Percentiles rank a stretch among this genome's conserved stretches.
Conservation (phyloP, 1,140 invertebrate species). For the Pseudomyrmex flavicornis region DNA sequence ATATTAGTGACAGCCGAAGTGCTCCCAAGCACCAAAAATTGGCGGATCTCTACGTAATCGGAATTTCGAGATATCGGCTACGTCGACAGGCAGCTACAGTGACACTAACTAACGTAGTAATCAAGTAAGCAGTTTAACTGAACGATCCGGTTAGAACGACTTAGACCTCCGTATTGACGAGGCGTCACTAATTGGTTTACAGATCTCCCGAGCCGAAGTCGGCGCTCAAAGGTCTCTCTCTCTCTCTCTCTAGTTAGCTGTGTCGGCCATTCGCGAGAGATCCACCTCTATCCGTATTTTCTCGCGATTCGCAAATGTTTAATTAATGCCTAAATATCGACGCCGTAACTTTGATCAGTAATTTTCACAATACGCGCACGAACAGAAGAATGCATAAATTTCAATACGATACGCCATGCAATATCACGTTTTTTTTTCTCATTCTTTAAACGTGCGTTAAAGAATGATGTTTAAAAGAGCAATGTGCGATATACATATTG, state of each 20-base stretch:
- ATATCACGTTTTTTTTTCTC: neutral
- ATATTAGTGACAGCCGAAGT: constrained; percentile 23
- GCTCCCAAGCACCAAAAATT: constrained; percentile 52
- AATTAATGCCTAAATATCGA: constrained; percentile 67
- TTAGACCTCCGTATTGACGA: constrained; percentile 67
- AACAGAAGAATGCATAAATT: neutral
- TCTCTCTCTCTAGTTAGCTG: constrained; percentile 60
- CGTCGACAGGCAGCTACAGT: constrained; percentile 42
- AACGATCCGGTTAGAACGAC: constrained; percentile 72
- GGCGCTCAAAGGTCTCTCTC: constrained; percentile 72
- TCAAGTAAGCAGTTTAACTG: constrained; percentile 74
- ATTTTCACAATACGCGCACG: constrained; percentile 16
- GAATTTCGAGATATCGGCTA: constrained; percentile 55
- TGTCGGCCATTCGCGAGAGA: constrained; percentile 20
- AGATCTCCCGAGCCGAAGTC: constrained; percentile 72
- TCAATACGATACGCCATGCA: neutral
- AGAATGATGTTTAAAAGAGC: neutral
- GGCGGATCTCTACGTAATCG: constrained; percentile 60
- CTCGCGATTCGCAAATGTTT: constrained; percentile 57
- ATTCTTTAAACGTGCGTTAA: neutral
- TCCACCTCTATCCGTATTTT: neutral
- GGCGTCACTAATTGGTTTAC: constrained; percentile 78
- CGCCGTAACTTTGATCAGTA: constrained; percentile 24
- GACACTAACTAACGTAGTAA: constrained; percentile 72
- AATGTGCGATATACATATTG: constrained; percentile 11